These are phyloP conservation scores for Hydra vulgaris DNA, from an alignment of 30 jellyfish, hydroid and myxozoan species.

Conservation along the genomic window DNA sequence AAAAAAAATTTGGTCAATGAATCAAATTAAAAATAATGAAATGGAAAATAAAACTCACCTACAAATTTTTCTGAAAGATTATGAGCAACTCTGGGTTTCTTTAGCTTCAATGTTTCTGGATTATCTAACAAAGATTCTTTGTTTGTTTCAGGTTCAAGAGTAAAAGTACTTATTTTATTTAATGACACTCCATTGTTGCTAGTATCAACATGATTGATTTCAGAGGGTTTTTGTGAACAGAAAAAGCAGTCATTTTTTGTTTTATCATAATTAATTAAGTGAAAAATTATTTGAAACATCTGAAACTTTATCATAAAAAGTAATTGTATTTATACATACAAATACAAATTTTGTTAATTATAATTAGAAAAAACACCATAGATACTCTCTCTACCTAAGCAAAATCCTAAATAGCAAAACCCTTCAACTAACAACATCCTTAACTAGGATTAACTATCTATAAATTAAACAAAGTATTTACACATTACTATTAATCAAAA, in stretches of 20 bases:
- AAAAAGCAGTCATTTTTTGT: not conserved
- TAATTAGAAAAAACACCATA: no score
- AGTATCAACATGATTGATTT: not conserved
- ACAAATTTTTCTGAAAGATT: not conserved
- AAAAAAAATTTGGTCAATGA: no score
- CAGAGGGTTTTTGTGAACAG: not conserved
- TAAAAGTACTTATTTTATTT: not conserved
- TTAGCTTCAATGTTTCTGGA: not conserved
- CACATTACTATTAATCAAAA: no score
- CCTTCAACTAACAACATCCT: no score
- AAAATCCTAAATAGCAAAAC: no score
- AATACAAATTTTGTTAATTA: no score
- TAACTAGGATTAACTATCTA: no score
- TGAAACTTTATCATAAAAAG: no score
- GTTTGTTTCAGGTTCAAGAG: not conserved
- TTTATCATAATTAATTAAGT: not conserved
- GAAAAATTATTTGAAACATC: no score
- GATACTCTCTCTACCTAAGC: no score
- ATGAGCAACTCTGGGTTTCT: constrained; percentile 15
- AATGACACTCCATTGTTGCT: not conserved
- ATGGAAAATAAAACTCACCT: not conserved
- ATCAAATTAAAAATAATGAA: not conserved
- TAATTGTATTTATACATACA: no score
- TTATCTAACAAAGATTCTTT: not conserved
- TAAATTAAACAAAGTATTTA: no score